phyloP scores from a whole-genome alignment of 2,888 invertebrate genomes.

The Pinctada fucata region DNA sequence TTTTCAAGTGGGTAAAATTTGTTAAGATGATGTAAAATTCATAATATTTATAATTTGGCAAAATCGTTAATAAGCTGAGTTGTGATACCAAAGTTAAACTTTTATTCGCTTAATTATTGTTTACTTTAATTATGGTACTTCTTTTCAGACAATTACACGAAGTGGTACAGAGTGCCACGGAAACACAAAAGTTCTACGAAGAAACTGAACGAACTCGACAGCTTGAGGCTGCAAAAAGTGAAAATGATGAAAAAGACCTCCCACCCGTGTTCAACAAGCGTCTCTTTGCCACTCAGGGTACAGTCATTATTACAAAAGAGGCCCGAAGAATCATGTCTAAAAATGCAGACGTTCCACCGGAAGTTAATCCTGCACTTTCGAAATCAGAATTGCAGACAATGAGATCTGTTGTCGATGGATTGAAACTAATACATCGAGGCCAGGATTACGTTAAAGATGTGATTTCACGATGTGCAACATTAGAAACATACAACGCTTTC shows the following conservation, averaged over 20 bases:
- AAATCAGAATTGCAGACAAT: slow-evolving; percentile 59
- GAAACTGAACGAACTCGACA: slow-evolving; percentile 47
- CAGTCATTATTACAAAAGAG: slow-evolving; percentile 63
- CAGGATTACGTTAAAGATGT: slow-evolving; percentile 67
- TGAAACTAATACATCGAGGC: slow-evolving; percentile 64
- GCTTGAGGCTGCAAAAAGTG: slow-evolving; percentile 32
- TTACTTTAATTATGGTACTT: neutral
- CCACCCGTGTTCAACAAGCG: slow-evolving; percentile 68
- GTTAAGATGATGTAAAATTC: no score
- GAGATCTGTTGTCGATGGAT: slow-evolving; percentile 63
- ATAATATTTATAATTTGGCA: no score
- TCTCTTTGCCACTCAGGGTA: slow-evolving; percentile 60
- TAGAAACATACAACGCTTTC: slow-evolving; percentile 59
- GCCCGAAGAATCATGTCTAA: slow-evolving; percentile 60
- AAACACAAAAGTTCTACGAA: slow-evolving; percentile 56
- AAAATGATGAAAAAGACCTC: slow-evolving; percentile 53
- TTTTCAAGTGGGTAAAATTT: no score
- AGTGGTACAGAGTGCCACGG: slow-evolving; percentile 54
- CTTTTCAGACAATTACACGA: slow-evolving; percentile 55
- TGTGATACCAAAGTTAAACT: no score
- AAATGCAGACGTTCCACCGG: slow-evolving; percentile 46
- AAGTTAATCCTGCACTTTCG: slow-evolving; percentile 45
- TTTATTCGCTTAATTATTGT: no score
- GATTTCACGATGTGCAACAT: slow-evolving; percentile 59
- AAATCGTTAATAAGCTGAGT: no score